phyloP scores from a whole-genome alignment of 2,797 vertebrate genomes.

The Chaetodon trifasciatus region DNA sequence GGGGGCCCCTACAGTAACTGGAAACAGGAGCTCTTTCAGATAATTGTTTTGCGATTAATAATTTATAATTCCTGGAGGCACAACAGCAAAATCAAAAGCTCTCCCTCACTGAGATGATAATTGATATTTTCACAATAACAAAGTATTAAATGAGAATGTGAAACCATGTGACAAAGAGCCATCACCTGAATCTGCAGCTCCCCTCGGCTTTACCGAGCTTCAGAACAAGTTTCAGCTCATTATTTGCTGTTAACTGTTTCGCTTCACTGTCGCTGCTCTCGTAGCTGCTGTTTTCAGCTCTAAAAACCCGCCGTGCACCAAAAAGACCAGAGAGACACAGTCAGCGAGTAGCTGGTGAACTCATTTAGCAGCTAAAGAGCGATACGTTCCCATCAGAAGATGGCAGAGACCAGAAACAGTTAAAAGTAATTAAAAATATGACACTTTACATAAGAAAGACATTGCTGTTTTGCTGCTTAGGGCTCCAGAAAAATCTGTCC shows the following conservation, averaged over 20 bases:
- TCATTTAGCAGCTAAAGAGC: neutral
- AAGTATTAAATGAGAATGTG: neutral
- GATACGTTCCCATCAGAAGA: neutral
- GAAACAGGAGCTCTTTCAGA: neutral
- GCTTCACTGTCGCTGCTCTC: no score
- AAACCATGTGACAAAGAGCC: neutral
- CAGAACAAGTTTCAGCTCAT: neutral
- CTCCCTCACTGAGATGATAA: neutral
- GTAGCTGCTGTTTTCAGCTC: neutral
- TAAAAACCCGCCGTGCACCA: neutral
- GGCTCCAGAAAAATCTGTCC: no score
- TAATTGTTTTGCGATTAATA: neutral
- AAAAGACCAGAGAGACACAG: no score
- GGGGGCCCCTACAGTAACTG: neutral
- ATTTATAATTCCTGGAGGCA: neutral
- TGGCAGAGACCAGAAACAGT: neutral
- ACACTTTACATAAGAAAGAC: no score
- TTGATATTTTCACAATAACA: neutral
- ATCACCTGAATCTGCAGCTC: neutral
- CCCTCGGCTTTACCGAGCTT: neutral
- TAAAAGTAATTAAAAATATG: no score
- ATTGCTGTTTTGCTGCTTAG: neutral
- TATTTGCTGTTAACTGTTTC: constrained; percentile 1
- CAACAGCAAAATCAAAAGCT: neutral
- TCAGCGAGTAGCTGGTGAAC: no score